phyloP scores from a whole-genome alignment of 2,113 vertebrate genomes.

The Salvelinus alpinus region DNA sequence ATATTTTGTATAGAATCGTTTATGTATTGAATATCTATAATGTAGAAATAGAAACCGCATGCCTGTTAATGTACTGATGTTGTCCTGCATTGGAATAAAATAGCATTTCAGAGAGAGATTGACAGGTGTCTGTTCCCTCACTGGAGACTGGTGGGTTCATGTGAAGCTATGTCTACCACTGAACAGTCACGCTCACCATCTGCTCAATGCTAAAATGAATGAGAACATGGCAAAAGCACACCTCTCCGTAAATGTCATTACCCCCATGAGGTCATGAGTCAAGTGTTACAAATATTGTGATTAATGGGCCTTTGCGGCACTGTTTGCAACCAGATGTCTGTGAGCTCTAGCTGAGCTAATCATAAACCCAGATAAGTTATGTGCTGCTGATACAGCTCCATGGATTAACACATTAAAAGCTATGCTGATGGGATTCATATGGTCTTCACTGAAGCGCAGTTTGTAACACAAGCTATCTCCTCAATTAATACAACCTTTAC shows the following conservation, averaged over 20 bases:
- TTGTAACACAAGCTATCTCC: background rate
- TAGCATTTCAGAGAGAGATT: conserved; percentile 70
- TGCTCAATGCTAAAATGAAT: conserved; percentile 62
- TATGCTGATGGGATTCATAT: background rate
- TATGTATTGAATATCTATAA: conserved; percentile 79
- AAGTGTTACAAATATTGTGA: conserved; percentile 16
- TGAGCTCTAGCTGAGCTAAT: background rate
- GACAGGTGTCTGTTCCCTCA: conserved; percentile 42
- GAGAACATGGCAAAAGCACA: conserved; percentile 27
- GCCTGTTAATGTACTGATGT: conserved; percentile 74
- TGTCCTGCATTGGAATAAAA: conserved; percentile 81
- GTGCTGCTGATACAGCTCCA: background rate
- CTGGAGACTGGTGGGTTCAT: conserved; percentile 14
- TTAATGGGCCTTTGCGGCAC: background rate
- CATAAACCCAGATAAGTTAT: background rate
- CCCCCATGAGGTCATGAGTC: conserved; percentile 17
- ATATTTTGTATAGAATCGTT: conserved; percentile 90
- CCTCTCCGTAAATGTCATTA: conserved; percentile 28
- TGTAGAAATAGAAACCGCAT: conserved; percentile 81
- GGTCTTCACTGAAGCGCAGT: background rate
- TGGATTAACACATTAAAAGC: background rate
- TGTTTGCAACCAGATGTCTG: background rate
- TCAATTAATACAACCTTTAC: background rate
- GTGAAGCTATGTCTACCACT: background rate
- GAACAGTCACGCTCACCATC: conserved; percentile 46